A percentile compares a stretch with the other conserved stretches of the same genome.
Conservation (phyloP, 92 coral and sea anemone genomes). For the Siderastrea siderea region DNA sequence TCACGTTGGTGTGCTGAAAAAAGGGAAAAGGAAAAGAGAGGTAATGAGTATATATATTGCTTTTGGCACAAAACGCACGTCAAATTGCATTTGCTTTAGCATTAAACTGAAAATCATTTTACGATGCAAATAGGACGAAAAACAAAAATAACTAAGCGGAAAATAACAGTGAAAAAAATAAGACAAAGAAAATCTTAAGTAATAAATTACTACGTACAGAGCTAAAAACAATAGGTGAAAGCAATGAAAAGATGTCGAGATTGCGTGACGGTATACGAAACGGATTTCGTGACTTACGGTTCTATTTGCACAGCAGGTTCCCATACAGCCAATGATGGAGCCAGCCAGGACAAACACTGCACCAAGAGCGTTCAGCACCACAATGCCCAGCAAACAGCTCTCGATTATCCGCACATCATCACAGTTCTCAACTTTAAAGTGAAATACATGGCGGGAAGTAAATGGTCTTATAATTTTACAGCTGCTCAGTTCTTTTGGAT, state of each 20-base stretch:
- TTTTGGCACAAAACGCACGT: too few species aligned
- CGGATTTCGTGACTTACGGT: conserved; percentile 38
- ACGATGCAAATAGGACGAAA: too few species aligned
- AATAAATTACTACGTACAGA: too few species aligned
- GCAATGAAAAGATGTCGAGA: neutral
- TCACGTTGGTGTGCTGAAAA: conserved; percentile 16
- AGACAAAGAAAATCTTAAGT: too few species aligned
- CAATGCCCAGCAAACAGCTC: conserved; percentile 26
- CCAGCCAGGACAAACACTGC: conserved; percentile 53
- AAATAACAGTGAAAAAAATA: too few species aligned
- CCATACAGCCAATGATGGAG: conserved; percentile 70
- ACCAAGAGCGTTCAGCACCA: conserved; percentile 49
- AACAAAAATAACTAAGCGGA: too few species aligned
- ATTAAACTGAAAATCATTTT: too few species aligned
- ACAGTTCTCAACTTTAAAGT: conserved; percentile 43
- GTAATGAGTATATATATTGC: neutral
- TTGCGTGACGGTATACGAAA: too few species aligned
- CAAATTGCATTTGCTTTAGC: too few species aligned
- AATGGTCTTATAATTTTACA: neutral
- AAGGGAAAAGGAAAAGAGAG: neutral
- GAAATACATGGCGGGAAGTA: neutral
- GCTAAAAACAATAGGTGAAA: too few species aligned
- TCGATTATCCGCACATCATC: conserved; percentile 24
- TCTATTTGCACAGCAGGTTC: conserved; percentile 52
- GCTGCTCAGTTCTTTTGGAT: neutral